Evolutionary conservation across 2,888 invertebrate species (phyloP).

Genomic region (Hypselothyrea guttata): DNA sequence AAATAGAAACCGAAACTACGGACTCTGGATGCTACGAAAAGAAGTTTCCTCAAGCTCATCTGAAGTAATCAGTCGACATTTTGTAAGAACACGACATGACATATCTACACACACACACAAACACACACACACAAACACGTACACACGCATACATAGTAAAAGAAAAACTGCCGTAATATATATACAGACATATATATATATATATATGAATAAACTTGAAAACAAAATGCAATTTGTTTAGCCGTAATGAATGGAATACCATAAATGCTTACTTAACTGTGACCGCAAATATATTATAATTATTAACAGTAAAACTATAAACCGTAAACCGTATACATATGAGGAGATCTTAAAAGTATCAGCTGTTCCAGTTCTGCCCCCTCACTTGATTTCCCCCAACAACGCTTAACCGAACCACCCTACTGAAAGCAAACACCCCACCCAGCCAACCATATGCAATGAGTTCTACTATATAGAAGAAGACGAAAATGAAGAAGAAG

Average conservation of each 20-base stretch:
- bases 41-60: background rate
- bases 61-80: conserved; percentile 1
- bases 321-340: no score
- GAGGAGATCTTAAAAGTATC: background rate
- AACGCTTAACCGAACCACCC: background rate
- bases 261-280: conserved; percentile 22
- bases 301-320: no score
- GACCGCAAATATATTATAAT: conserved; percentile 9
- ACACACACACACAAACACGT: conserved; percentile 3
- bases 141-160: conserved; percentile 18
- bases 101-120: background rate
- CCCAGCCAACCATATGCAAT: no score
- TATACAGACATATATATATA: no score
- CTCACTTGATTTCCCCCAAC: no score
- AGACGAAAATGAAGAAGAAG: no score
- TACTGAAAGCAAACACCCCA: background rate
- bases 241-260: conserved; percentile 13
- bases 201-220: conserved; percentile 6
- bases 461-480: no score
- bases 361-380: no score
- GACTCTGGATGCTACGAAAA: background rate
- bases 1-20: conserved; percentile 1
- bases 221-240: conserved; percentile 34
- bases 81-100: conserved; percentile 11
- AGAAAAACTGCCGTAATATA: conserved; percentile 52